phyloP scores from a whole-genome alignment of 2,888 invertebrate species.

The Arge pagana region DNA sequence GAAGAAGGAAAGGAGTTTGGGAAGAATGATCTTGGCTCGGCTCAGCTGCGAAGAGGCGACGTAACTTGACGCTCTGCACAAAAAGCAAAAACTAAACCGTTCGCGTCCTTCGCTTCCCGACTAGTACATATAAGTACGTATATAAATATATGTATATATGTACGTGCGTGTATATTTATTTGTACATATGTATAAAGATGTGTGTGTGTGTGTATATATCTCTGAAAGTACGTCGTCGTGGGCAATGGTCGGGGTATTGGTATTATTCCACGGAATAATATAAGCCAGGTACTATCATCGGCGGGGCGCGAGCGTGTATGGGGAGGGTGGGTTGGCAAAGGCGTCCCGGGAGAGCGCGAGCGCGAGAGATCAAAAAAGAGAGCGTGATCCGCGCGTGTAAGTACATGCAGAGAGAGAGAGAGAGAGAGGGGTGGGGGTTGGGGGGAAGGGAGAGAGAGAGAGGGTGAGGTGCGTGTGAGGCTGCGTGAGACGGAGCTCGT shows the following conservation, averaged over 20 bases:
- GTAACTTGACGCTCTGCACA: conserved; percentile 45
- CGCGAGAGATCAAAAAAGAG: neutral
- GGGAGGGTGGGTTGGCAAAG: no score
- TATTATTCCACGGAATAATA: conserved; percentile 20
- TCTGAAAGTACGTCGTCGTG: conserved; percentile 13
- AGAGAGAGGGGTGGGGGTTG: conserved; percentile 26
- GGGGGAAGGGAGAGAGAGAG: neutral
- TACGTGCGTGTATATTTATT: no score
- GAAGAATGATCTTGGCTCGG: no score
- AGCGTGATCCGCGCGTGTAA: conserved; percentile 30
- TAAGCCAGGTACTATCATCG: conserved; percentile 2
- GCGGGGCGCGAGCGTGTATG: neutral
- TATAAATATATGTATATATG: no score
- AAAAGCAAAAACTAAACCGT: conserved; percentile 43
- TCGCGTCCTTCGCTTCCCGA: conserved; percentile 12
- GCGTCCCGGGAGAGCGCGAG: neutral
- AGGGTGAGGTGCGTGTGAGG: no score
- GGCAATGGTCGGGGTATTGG: conserved; percentile 17
- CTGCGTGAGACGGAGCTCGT: neutral
- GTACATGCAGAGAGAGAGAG: conserved; percentile 27
- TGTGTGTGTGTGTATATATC: no score
- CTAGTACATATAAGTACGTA: no score
- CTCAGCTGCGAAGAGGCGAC: conserved; percentile 23
- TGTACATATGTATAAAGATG: no score
- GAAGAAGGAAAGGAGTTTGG: no score